phyloP scores from a whole-genome alignment of 2,797 vertebrate species.

The Ammospiza maritima region DNA sequence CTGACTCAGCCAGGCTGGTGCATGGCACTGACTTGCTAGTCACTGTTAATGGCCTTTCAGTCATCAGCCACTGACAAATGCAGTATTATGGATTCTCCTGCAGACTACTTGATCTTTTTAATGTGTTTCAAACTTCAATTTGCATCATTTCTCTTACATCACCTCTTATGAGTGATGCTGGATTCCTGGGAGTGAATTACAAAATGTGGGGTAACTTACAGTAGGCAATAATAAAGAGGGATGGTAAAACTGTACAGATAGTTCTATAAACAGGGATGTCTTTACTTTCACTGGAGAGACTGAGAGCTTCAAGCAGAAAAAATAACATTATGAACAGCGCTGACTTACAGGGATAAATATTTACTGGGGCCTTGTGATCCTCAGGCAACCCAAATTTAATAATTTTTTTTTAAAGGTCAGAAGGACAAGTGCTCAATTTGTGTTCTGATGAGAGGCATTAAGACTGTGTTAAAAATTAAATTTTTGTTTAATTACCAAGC shows the following conservation, averaged over 20 bases:
- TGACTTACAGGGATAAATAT: background rate
- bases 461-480: background rate
- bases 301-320: background rate
- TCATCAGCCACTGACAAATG: background rate
- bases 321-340: background rate
- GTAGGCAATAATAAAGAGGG: background rate
- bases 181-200: background rate
- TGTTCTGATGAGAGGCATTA: background rate
- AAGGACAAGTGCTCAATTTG: background rate
- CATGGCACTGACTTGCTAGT: background rate
- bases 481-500: background rate
- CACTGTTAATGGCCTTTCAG: background rate
- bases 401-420: background rate
- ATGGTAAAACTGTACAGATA: background rate
- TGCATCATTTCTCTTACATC: background rate
- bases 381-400: background rate
- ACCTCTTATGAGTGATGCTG: background rate
- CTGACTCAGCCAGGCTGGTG: background rate
- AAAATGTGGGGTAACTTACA: background rate
- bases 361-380: background rate
- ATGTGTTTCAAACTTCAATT: background rate
- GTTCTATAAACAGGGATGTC: background rate
- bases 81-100: background rate
- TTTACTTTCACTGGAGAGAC: background rate
- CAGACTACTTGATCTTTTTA: background rate